Evolutionary conservation across 2,888 invertebrate genomes (phyloP), one percentile per base, ranked within the genome.

Genomic region (Agrotis clavis): DNA sequence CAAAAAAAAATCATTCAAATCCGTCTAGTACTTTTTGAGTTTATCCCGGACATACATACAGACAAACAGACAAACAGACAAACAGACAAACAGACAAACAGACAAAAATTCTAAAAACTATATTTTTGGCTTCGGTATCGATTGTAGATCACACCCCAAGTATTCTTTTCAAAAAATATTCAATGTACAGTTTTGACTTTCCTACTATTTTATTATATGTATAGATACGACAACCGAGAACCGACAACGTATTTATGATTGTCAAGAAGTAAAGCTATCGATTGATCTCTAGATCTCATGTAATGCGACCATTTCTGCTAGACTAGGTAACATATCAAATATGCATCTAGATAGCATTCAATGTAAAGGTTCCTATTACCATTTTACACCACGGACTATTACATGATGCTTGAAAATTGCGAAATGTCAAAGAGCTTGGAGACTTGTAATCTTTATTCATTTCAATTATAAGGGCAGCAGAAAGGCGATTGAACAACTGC

Each of bases 371-470:
- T 83, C 60, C 25, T 53, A 82, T 84, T 76, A 84, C 47, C 73
- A 74, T 83, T 83, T 70, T 53, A 73, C 54, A 72, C 71, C 71
- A 57, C 30, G 41, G 48, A 62, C 19, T 54, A 21, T 50, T 35
- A 53, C 57, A 68, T 59, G 50, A 21, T 21, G 35, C 51, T 62
- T 70, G 30, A 67, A 76, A 72, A 74, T 78, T 64, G 62, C 57
- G 50, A 81, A 85, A 82, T 82, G 81, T 81, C 71, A 83, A 59
- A 78, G 75, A 56, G 64, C 48, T 78, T 72, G 77, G 79, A 84
- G 74, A 78, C 68, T 81, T 62, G 81, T 86, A 91, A 93, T 92
- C 92, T 92, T 93, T 92, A 92, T 93, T 92, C 92, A 93, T 91
- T 92, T 90, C 87, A 91, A 92, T 93, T 91, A 90, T 88, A 91